phyloP scores from a whole-genome alignment of 2,113 vertebrate species.

The Okapia johnstoni region DNA sequence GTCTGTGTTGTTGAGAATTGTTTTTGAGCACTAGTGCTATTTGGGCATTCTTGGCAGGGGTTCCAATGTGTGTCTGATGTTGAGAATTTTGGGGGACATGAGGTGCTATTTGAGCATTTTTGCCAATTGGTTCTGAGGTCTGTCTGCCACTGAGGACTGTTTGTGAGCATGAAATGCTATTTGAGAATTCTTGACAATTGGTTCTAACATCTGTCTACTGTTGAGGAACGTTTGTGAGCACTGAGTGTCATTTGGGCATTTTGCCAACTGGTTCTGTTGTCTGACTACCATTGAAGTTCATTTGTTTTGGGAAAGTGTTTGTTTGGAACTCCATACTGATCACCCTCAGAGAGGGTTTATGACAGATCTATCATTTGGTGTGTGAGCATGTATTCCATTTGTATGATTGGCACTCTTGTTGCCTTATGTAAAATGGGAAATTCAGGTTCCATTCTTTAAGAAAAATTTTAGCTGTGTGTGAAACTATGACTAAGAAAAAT shows the following conservation, averaged over 20 bases:
- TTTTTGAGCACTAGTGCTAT: neutral
- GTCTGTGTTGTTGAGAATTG: neutral
- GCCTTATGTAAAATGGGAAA: neutral
- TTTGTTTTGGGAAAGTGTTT: neutral
- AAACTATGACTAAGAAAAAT: neutral
- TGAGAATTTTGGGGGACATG: neutral
- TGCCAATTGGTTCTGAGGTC: neutral
- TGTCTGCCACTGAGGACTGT: neutral
- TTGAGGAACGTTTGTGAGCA: neutral
- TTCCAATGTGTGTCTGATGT: neutral
- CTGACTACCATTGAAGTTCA: neutral
- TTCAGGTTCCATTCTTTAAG: neutral
- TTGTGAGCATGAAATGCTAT: neutral
- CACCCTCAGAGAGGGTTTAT: neutral
- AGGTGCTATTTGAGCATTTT: neutral
- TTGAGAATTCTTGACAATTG: neutral
- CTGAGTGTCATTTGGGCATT: neutral
- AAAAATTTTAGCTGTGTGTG: neutral
- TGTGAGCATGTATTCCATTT: neutral
- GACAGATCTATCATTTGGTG: neutral
- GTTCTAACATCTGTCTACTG: neutral
- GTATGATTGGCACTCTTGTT: neutral
- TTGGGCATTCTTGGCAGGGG: neutral
- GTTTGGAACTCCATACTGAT: neutral
- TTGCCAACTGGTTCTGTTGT: neutral